Percentiles rank a stretch among this genome's conserved stretches.
These are phyloP conservation scores for Periophthalmus magnuspinnatus DNA, from an alignment of 2,797 vertebrate genomes.

Conservation along the genomic window DNA sequence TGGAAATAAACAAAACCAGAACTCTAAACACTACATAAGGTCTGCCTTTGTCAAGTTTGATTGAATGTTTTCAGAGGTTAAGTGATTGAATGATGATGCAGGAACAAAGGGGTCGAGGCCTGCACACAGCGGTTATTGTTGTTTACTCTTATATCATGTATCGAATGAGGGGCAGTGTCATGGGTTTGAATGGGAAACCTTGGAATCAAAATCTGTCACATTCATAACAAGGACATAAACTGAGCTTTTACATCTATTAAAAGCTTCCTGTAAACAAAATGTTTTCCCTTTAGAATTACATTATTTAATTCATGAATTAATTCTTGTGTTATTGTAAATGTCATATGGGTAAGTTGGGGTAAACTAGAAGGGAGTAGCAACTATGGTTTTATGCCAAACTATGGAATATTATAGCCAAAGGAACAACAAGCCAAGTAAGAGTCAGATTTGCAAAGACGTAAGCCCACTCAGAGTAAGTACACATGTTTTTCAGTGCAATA, in stretches of 20 bases:
- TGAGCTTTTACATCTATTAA: neutral
- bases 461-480: no score
- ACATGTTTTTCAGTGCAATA: no score
- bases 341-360: no score
- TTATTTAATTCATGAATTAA: no score
- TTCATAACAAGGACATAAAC: neutral
- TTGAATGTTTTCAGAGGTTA: neutral
- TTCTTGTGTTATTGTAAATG: no score
- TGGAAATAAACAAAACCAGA: neutral
- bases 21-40: neutral
- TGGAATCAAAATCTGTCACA: neutral
- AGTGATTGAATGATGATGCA: neutral
- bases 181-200: neutral
- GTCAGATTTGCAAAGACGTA: no score
- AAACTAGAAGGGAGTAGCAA: no score
- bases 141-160: neutral
- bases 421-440: no score
- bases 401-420: no score
- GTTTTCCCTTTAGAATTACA: no score
- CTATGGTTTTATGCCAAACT: no score
- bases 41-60: slow-evolving; percentile 14
- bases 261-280: neutral
- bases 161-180: neutral
- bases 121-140: neutral
- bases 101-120: neutral